These are phyloP conservation scores for Poeciliopsis retropinna DNA, from an alignment of 2,113 vertebrate genomes.

Conservation along the genomic window DNA sequence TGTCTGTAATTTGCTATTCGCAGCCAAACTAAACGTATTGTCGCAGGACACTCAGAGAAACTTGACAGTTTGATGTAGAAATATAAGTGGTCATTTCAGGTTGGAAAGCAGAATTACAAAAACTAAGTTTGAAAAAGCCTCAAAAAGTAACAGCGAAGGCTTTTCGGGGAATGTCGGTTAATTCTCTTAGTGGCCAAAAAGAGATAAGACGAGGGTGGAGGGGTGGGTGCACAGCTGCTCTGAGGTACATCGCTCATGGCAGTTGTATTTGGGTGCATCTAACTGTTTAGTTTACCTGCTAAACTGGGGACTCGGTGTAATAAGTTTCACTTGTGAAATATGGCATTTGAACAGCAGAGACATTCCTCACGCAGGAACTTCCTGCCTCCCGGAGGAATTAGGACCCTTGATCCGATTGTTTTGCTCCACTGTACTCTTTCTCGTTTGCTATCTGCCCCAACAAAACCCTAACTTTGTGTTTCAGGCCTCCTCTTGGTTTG, in stretches of 20 bases:
- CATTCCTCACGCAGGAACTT: slow-evolving; percentile 44
- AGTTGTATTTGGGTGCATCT: neutral
- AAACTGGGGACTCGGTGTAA: neutral
- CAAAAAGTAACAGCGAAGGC: neutral
- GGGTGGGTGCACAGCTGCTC: neutral
- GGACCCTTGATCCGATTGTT: slow-evolving; percentile 49
- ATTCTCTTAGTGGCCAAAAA: neutral
- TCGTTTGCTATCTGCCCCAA: slow-evolving; percentile 52
- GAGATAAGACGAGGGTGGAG: neutral
- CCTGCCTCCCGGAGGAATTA: slow-evolving; percentile 36
- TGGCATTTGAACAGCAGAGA: slow-evolving; percentile 27
- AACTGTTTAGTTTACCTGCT: neutral
- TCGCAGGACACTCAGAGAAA: no score
- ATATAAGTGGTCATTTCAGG: no score
- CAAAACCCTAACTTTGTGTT: slow-evolving; percentile 31
- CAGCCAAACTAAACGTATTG: no score
- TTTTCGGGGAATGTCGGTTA: neutral
- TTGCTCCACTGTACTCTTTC: slow-evolving; percentile 36
- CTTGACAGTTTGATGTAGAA: no score
- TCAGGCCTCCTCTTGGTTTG: slow-evolving; percentile 49
- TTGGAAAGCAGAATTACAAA: no score
- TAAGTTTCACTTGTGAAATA: slow-evolving; percentile 15
- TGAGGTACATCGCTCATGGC: neutral
- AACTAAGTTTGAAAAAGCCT: no score
- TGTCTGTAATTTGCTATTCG: no score